phyloP scores from a whole-genome alignment of 64 coral and sea anemone species.

The Catalaphyllia jardinei region DNA sequence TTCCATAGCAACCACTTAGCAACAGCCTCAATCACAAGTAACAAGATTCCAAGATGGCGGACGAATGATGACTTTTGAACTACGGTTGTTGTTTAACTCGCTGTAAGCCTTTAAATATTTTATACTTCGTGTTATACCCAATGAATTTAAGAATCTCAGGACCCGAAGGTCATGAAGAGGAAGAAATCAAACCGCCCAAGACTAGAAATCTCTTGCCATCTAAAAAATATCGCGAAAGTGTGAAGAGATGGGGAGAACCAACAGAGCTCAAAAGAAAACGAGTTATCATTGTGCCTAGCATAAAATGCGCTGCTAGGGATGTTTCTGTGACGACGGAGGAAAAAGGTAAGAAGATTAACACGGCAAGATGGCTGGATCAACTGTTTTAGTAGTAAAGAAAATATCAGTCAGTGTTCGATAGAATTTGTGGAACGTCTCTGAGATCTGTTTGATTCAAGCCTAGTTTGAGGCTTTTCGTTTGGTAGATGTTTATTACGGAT shows the following conservation, averaged over 20 bases:
- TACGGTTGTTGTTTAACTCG: not conserved
- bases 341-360: not conserved
- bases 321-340: not conserved
- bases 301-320: constrained; percentile 77
- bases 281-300: constrained; percentile 80
- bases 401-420: too few species aligned
- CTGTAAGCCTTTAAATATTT: not conserved
- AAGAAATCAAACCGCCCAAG: constrained; percentile 51
- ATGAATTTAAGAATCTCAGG: not conserved
- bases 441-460: too few species aligned
- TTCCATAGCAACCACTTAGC: not conserved
- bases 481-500: too few species aligned
- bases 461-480: too few species aligned
- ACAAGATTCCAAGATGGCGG: constrained; percentile 19
- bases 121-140: not conserved
- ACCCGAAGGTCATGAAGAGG: not conserved
- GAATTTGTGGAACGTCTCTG: too few species aligned
- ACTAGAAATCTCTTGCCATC: constrained; percentile 69
- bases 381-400: not conserved
- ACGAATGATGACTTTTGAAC: constrained; percentile 10
- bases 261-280: constrained; percentile 62
- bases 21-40: constrained; percentile 20
- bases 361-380: not conserved
- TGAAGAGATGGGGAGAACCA: constrained; percentile 81
- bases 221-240: constrained; percentile 81